Base-by-base conservation (phyloP, 2,888 invertebrate species). In the Harmothoe impar region DNA sequence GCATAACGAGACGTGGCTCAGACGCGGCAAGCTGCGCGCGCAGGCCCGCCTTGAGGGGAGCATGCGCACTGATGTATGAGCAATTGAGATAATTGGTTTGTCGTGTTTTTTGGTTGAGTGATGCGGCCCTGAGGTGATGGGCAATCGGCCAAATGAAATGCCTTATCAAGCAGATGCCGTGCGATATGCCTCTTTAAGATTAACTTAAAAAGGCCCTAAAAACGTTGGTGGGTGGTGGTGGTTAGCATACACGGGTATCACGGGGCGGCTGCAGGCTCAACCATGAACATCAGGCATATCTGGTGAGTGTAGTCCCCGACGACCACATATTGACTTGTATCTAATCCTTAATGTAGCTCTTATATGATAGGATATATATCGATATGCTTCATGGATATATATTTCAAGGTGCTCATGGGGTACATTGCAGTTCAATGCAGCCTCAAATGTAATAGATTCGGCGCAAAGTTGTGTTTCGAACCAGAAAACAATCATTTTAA, bases 41-140 rank as follows among this genome's bases (percentile, higher is more conserved):
- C 81, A 23, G 25, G 5, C 43, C 43, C 81, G 43, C 33, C 43
- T 33, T 17, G 25, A 15, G 25, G 77, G 29, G 77, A 20, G 77
- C 31, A 29, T 7, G 43, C 81, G 35, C 81, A 23, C 43, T 43
- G 81, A 81, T 35, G 81, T 81, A 81, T 81, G 81, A 81, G 81
- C 81, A 81, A 81, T 81, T 81, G 35, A 43, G 81, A 81, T 81
- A 81, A 81, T 81, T 81, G 81, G 81, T 81, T 81, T 81, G 81
- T 81, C 81, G 33, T 81, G 43, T 81, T 81, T 81, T 72, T 81
- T 81, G 81, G 81, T 81, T 81, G 35, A 81, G 81, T 35, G 81
- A 43, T 81, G 81, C 81, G n/a, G 81, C 81, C 43, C 43, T 23
- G 81, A 43, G 33, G 81, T 33, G 81, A 43, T 81, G 81, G 81